phyloP scores from a whole-genome alignment of 1,140 invertebrate genomes.

The Bombus fervidus region DNA sequence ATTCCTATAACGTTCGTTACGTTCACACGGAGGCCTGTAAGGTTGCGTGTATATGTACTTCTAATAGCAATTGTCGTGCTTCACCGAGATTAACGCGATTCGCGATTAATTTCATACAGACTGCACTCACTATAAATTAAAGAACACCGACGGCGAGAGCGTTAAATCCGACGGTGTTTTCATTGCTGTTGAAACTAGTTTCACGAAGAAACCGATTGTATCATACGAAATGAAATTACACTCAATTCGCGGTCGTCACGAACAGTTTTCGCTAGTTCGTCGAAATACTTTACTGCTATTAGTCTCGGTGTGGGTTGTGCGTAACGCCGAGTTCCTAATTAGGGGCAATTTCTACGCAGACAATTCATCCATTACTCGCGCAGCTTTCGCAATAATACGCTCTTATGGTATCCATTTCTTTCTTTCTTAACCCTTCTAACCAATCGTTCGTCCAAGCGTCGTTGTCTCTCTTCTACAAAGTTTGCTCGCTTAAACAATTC shows the following conservation, averaged over 20 bases:
- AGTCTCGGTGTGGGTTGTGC: neutral
- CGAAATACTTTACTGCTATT: neutral
- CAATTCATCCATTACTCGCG: constrained; percentile 10
- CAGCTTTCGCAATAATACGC: neutral
- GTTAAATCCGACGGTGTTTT: constrained; percentile 58
- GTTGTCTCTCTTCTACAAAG: too few relatives aligned
- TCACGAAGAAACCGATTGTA: neutral
- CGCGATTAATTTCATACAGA: constrained; percentile 12
- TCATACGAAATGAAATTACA: neutral
- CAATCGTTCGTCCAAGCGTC: neutral
- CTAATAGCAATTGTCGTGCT: neutral
- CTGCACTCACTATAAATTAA: constrained; percentile 70
- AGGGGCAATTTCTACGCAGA: constrained; percentile 15
- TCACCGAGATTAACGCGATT: neutral
- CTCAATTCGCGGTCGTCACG: neutral
- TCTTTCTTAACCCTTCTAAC: neutral
- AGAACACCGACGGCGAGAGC: constrained; percentile 59
- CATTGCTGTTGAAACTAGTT: constrained; percentile 33
- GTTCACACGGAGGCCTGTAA: neutral
- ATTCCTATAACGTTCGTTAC: neutral
- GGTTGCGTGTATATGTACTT: neutral
- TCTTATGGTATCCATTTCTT: neutral
- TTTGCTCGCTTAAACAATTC: neutral
- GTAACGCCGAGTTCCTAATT: constrained; percentile 23
- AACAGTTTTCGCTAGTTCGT: neutral